Base-by-base conservation (phyloP, 2,797 vertebrate species). In the Thaleichthys pacificus region DNA sequence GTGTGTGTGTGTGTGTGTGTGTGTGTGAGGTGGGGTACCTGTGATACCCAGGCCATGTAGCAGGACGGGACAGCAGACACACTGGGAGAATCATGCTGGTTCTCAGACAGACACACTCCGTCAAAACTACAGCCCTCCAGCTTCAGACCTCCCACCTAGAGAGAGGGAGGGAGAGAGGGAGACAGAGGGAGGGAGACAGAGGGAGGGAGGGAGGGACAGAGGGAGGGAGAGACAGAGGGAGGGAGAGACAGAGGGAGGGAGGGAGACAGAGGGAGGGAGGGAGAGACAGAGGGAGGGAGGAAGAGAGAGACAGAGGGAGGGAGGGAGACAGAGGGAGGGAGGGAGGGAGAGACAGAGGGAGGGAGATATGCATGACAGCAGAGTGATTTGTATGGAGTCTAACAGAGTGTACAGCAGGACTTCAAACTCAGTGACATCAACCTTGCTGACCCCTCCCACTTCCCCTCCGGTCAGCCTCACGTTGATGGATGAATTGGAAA, bases 91-190 rank as follows among this genome's bases (percentile, higher is more conserved):
- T 98, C 93, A 38, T 97, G 96, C 28, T 95, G 93, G 79, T 97
- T 99, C 91, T 98, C 97, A 80, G 90, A 93, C 82, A 99, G 94
- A 80, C 84, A 93, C 82, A 87, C 93, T 63, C 97, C 97, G 76
- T 99, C 96, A 81, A 98, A 99, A 84, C 91, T 93, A 83, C 97
- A 99, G 0, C 97, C 97, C 88, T 98, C 97, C 78, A 99, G 85
- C 82, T 97, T 93, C 69, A 99, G 92, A 71, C 97, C 97, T 71
- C 93, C 96, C 65, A 98, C 89, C 97, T 99, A 56, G 5, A 64
- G 83, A 28, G 67, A 73, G 81, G 49, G 69, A 6, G 0, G 61
- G 72, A 89, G 86, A 87, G 57, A 88, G 32, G 17, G 17, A 7
- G 21, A 11, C 11, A 30, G 21, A 47, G 22, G 12, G 12, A 56